Conservation (phyloP, 2,797 vertebrate genomes). For the Manis pentadactyla region DNA sequence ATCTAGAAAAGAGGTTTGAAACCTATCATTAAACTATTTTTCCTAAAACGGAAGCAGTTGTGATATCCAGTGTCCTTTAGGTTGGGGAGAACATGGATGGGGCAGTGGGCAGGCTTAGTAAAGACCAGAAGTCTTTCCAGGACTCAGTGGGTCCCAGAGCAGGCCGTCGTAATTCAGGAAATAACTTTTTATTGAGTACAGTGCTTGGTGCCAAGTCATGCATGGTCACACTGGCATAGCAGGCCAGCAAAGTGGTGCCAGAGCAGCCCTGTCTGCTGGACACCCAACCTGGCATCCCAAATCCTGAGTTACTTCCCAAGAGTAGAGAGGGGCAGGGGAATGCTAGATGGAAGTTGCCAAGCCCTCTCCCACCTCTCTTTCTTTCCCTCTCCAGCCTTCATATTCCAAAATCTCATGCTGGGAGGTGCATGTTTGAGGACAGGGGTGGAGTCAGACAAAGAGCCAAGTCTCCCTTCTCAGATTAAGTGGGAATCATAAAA, state of each 20-base stretch:
- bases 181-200: background rate
- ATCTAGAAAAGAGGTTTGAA: constrained; percentile 58
- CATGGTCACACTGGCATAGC: background rate
- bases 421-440: constrained; percentile 47
- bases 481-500: constrained; percentile 64
- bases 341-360: background rate
- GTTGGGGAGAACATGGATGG: background rate
- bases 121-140: background rate
- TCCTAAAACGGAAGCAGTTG: constrained; percentile 71
- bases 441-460: constrained; percentile 59
- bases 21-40: constrained; percentile 81
- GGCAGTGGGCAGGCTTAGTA: background rate
- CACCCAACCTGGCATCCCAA: background rate
- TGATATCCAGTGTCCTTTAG: constrained; percentile 10
- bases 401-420: background rate
- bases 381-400: background rate
- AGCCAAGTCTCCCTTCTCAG: constrained; percentile 60
- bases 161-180: background rate
- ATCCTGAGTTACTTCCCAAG: background rate
- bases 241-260: background rate
- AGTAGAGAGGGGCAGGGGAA: background rate
- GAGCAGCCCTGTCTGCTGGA: background rate
- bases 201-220: background rate
- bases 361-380: background rate
- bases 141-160: background rate